Conservation (phyloP, 2,888 invertebrate genomes). For the Platerodrilus igneus region DNA sequence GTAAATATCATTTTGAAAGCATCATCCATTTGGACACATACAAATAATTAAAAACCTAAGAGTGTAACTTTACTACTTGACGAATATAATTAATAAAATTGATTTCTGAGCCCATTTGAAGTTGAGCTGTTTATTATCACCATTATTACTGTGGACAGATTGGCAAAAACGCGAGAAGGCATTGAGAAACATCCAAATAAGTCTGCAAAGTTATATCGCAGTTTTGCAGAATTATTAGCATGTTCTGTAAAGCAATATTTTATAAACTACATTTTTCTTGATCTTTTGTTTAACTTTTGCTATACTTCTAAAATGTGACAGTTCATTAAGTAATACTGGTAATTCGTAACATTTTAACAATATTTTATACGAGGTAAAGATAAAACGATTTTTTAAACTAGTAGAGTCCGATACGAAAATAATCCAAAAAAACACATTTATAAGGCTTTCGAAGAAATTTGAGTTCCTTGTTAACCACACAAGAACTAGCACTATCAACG, state of each 20-base stretch:
- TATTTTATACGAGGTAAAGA: conserved; percentile 14
- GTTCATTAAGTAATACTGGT: conserved; percentile 30
- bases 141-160: conserved; percentile 33
- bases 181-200: conserved; percentile 42
- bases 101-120: too few relatives aligned
- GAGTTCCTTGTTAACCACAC: conserved; percentile 12
- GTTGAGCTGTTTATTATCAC: conserved; percentile 44
- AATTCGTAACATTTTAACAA: conserved; percentile 29
- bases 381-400: conserved; percentile 8
- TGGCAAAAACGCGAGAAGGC: conserved; percentile 33
- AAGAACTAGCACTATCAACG: conserved; percentile 13
- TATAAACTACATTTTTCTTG: background rate
- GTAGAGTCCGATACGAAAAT: conserved; percentile 8
- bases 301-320: conserved; percentile 16
- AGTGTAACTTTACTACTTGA: too few relatives aligned
- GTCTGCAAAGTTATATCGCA: conserved; percentile 36
- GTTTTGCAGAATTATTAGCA: conserved; percentile 28
- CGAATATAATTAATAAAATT: too few relatives aligned
- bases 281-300: conserved; percentile 15
- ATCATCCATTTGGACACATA: too few relatives aligned
- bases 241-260: conserved; percentile 8
- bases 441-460: conserved; percentile 12
- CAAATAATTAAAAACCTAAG: too few relatives aligned
- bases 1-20: too few relatives aligned
- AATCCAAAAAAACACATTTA: conserved; percentile 19